Conservation (phyloP, 2,113 vertebrate species). For the Empidonax traillii region DNA sequence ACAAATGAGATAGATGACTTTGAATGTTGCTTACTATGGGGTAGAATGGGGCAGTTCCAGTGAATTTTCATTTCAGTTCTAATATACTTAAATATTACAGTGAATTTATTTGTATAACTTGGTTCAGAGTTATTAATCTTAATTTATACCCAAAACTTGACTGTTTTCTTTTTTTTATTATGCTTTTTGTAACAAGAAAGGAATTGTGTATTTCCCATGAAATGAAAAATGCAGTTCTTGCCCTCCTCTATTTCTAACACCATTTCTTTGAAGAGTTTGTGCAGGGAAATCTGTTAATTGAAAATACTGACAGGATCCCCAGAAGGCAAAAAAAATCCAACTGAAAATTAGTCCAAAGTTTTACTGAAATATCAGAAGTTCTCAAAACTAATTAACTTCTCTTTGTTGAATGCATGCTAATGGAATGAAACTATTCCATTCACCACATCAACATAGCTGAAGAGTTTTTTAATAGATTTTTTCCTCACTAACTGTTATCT, state of each 20-base stretch:
- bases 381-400: conserved; percentile 55
- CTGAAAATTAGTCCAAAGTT: conserved; percentile 44
- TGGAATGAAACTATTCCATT: conserved; percentile 19
- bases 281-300: conserved; percentile 50
- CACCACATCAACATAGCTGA: neutral
- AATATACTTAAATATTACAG: neutral
- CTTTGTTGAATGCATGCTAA: conserved; percentile 32
- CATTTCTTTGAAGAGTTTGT: conserved; percentile 44
- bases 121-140: neutral
- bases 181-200: conserved; percentile 3
- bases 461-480: conserved; percentile 8
- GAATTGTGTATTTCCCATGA: neutral
- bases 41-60: neutral
- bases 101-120: neutral
- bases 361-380: conserved; percentile 47
- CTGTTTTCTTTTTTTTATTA: neutral
- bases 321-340: conserved; percentile 51
- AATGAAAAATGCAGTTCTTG: conserved; percentile 7
- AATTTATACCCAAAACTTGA: neutral
- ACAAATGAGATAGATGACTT: neutral
- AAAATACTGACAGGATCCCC: conserved; percentile 57
- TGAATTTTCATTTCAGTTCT: neutral
- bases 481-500: neutral
- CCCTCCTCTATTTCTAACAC: neutral
- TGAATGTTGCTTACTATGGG: neutral